Evolutionary conservation across 2,113 vertebrate species (phyloP).

Genomic region (Channa maculata): DNA sequence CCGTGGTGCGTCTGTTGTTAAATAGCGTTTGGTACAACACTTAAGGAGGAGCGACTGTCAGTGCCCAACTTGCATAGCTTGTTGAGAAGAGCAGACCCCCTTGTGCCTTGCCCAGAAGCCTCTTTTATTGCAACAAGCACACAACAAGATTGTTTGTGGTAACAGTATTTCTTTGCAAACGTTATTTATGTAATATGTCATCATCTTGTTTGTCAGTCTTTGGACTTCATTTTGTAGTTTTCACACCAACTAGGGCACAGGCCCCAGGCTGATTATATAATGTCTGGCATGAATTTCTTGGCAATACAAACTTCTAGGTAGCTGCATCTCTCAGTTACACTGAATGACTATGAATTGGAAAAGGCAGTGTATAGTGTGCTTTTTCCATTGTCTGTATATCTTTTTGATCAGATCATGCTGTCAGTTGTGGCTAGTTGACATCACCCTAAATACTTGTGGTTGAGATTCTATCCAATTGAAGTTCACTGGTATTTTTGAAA

Average conservation of each 20-base stretch:
- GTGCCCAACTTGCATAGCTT: slow-evolving; percentile 24
- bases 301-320: slow-evolving; percentile 44
- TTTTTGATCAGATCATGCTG: slow-evolving; percentile 18
- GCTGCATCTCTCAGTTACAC: slow-evolving; percentile 14
- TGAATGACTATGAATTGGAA: not conserved
- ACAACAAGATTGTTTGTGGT: not conserved
- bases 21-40: not conserved
- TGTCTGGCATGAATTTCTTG: slow-evolving; percentile 61
- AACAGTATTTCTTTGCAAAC: slow-evolving; percentile 33
- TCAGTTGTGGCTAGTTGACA: slow-evolving; percentile 38
- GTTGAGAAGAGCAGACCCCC: slow-evolving; percentile 1
- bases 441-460: slow-evolving; percentile 47
- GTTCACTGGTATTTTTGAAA: slow-evolving; percentile 37
- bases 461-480: not conserved
- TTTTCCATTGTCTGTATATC: not conserved
- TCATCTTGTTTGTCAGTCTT: slow-evolving; percentile 44
- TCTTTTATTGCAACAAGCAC: slow-evolving; percentile 6
- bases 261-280: slow-evolving; percentile 66
- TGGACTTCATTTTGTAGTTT: slow-evolving; percentile 57
- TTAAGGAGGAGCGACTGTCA: slow-evolving; percentile 24
- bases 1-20: not conserved
- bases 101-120: slow-evolving; percentile 20
- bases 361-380: not conserved
- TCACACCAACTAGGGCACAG: slow-evolving; percentile 65
- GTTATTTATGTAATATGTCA: slow-evolving; percentile 32